phyloP scores from a whole-genome alignment of 2,888 invertebrate genomes.

The Meandrusa payeni region DNA sequence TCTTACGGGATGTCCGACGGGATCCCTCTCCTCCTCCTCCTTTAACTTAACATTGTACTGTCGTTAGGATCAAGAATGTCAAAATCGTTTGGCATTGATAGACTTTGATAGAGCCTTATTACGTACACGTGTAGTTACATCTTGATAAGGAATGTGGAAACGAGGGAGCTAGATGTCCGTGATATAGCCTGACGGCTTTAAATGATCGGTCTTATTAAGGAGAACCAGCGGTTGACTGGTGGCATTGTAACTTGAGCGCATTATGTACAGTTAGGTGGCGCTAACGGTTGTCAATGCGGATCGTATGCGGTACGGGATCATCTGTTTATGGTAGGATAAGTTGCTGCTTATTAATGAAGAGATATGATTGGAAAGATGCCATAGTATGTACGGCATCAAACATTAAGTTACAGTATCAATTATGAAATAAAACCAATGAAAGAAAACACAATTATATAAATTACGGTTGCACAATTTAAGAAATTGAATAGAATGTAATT shows the following conservation, averaged over 20 bases:
- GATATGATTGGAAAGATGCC: slow-evolving; percentile 8
- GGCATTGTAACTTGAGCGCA: slow-evolving; percentile 45
- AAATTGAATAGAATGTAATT: too few relatives aligned
- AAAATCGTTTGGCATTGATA: slow-evolving; percentile 15
- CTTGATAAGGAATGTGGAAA: slow-evolving; percentile 30
- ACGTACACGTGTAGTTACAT: slow-evolving; percentile 27
- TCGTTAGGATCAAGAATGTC: slow-evolving; percentile 4
- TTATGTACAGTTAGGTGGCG: slow-evolving; percentile 54
- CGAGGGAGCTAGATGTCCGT: slow-evolving; percentile 28
- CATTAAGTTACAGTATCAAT: too few relatives aligned
- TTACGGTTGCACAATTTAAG: too few relatives aligned
- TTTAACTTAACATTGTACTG: too few relatives aligned
- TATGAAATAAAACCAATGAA: too few relatives aligned
- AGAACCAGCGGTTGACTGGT: slow-evolving; percentile 31
- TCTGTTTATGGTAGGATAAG: slow-evolving; percentile 21
- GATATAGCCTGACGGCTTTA: slow-evolving; percentile 25
- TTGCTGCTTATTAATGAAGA: slow-evolving; percentile 2
- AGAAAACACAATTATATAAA: too few relatives aligned
- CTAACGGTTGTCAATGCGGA: slow-evolving; percentile 45
- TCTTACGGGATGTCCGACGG: too few relatives aligned
- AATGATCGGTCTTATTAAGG: slow-evolving; percentile 29
- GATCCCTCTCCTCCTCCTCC: too few relatives aligned
- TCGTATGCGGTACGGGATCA: slow-evolving; percentile 27
- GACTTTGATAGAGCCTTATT: slow-evolving; percentile 24
- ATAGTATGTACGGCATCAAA: too few relatives aligned